A percentile compares a stretch with the other conserved stretches of the same genome.
phyloP scores from a whole-genome alignment of 1,140 invertebrate species.

The Diachasmimorpha longicaudata region DNA sequence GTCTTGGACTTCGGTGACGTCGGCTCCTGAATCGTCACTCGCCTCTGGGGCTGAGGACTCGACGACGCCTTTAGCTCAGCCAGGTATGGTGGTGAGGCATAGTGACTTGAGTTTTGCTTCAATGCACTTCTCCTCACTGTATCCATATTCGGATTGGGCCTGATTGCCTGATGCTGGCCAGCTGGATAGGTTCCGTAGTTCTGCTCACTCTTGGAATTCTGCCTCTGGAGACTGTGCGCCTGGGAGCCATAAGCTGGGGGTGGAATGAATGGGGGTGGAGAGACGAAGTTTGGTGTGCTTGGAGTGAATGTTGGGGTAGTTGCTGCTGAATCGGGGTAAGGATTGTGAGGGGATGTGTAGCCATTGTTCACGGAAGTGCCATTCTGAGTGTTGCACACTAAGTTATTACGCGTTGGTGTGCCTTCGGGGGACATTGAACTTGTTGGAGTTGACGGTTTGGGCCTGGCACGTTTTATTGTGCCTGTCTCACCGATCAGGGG shows the following conservation, averaged over 20 bases:
- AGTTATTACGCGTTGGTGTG: constrained; percentile 31
- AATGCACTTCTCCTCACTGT: constrained; percentile 55
- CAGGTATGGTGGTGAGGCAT: constrained; percentile 55
- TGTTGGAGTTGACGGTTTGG: constrained; percentile 53
- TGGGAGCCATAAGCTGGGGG: constrained; percentile 56
- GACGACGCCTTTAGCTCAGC: constrained; percentile 56
- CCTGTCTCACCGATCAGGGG: constrained; percentile 58
- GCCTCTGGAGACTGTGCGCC: constrained; percentile 41
- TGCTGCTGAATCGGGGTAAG: constrained; percentile 46
- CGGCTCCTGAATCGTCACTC: constrained; percentile 62
- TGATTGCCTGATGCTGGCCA: constrained; percentile 41
- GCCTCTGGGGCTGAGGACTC: constrained; percentile 60
- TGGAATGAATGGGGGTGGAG: constrained; percentile 61
- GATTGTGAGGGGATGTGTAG: constrained; percentile 42
- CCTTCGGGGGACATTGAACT: constrained; percentile 47
- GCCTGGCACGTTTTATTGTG: constrained; percentile 58
- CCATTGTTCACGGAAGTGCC: constrained; percentile 20
- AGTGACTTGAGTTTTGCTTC: constrained; percentile 52
- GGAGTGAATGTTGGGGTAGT: constrained; percentile 46
- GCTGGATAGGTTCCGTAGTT: constrained; percentile 38
- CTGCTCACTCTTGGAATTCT: constrained; percentile 45
- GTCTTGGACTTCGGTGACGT: constrained; percentile 59
- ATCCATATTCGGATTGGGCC: constrained; percentile 54
- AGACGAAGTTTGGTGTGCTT: constrained; percentile 42
- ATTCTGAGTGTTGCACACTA: constrained; percentile 15